Percentiles rank a stretch among this genome's conserved stretches.
Conservation (phyloP, 2,888 invertebrate species). For the Melanostoma scalare region DNA sequence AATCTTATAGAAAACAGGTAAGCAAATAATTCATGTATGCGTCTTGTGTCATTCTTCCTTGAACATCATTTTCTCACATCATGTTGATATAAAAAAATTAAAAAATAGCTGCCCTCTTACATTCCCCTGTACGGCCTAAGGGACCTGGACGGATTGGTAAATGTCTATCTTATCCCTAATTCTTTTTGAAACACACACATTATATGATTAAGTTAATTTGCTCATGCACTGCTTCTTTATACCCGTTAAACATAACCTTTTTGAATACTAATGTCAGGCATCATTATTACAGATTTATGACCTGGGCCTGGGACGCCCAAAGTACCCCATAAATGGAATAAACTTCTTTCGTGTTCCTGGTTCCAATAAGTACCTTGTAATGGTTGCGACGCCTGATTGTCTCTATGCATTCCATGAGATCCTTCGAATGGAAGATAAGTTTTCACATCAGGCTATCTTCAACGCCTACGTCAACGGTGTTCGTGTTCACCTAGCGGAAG, state of each 20-base stretch:
- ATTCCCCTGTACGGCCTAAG: slow-evolving; percentile 88
- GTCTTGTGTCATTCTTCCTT: slow-evolving; percentile 34
- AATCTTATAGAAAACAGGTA: slow-evolving; percentile 94
- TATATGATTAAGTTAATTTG: slow-evolving; percentile 36
- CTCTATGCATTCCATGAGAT: slow-evolving; percentile 94
- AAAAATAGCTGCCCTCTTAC: slow-evolving; percentile 87
- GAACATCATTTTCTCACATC: slow-evolving; percentile 65
- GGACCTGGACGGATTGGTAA: slow-evolving; percentile 90
- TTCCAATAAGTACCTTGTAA: slow-evolving; percentile 89
- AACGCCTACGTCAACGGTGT: slow-evolving; percentile 76
- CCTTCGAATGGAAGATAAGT: slow-evolving; percentile 89
- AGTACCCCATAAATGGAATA: slow-evolving; percentile 92
- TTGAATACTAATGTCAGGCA: slow-evolving; percentile 29
- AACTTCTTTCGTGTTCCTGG: slow-evolving; percentile 90
- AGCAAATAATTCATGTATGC: slow-evolving; percentile 40
- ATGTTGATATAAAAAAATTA: slow-evolving; percentile 25
- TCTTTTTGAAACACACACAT: slow-evolving; percentile 41
- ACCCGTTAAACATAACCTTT: neutral
- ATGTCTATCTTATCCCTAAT: slow-evolving; percentile 50
- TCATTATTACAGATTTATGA: slow-evolving; percentile 90
- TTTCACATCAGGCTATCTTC: slow-evolving; percentile 83
- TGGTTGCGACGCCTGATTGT: slow-evolving; percentile 91
- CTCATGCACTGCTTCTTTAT: slow-evolving; percentile 54
- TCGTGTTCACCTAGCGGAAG: slow-evolving; percentile 84
- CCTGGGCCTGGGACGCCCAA: slow-evolving; percentile 89